Conservation (phyloP, 2,888 invertebrate genomes). For the Drosophila cognata region DNA sequence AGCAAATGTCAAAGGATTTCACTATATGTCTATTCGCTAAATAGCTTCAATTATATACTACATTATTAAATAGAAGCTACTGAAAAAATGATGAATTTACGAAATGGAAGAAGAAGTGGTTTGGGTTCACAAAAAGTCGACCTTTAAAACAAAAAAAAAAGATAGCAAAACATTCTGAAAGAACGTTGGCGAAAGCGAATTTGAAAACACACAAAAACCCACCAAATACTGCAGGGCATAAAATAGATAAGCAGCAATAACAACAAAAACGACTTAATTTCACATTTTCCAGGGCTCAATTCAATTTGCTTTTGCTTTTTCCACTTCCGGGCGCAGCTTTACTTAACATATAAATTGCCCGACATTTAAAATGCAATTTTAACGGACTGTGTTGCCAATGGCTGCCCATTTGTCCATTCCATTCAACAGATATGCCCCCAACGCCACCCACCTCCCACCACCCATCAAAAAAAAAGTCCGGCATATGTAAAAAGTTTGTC, state of each 20-base stretch:
- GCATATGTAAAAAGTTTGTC: conserved; percentile 63
- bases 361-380: conserved; percentile 70
- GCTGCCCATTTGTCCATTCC: conserved; percentile 44
- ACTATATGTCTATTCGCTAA: background rate
- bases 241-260: conserved; percentile 23
- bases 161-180: background rate
- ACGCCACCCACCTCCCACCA: background rate
- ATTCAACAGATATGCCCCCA: conserved; percentile 60
- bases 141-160: background rate
- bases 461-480: background rate
- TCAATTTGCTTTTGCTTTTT: conserved; percentile 54
- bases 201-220: background rate
- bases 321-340: conserved; percentile 37
- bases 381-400: conserved; percentile 53
- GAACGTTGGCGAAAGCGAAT: conserved; percentile 6
- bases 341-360: conserved; percentile 71
- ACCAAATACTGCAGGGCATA: conserved; percentile 8
- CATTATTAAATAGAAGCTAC: background rate
- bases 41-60: background rate
- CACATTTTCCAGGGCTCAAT: conserved; percentile 28
- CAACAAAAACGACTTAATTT: conserved; percentile 1
- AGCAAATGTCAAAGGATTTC: conserved; percentile 15
- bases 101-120: background rate
- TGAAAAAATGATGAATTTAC: background rate
- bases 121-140: background rate